phyloP scores from a whole-genome alignment of 2,797 vertebrate species.

The Pipistrellus pygmaeus region DNA sequence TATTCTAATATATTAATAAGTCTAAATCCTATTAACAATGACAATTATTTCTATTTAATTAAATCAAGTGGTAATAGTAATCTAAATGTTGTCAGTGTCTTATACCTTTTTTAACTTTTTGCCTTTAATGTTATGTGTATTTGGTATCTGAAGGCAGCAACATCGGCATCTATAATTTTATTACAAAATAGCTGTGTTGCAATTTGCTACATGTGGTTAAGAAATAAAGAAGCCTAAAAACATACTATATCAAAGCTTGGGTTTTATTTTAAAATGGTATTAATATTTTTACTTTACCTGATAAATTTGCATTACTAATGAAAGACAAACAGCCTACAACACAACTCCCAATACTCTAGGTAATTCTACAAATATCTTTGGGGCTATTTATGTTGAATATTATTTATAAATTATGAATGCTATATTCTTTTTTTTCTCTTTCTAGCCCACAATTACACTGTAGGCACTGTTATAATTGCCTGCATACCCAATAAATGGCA shows the following conservation, averaged over 20 bases:
- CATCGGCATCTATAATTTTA: not conserved
- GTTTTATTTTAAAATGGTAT: constrained; percentile 41
- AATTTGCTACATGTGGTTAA: not conserved
- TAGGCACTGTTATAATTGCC: constrained; percentile 63
- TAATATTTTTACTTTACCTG: constrained; percentile 21
- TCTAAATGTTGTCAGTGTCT: not conserved
- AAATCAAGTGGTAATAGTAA: not conserved
- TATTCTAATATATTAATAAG: not conserved
- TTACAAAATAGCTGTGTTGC: not conserved
- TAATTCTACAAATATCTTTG: constrained; percentile 76
- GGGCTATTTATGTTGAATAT: constrained; percentile 78
- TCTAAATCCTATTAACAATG: not conserved
- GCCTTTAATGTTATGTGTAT: not conserved
- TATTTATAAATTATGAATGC: constrained; percentile 75
- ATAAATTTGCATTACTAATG: constrained; percentile 71
- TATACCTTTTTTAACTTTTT: not conserved
- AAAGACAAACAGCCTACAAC: constrained; percentile 42
- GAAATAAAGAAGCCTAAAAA: not conserved
- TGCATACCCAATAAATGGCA: constrained; percentile 66
- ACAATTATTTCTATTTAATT: not conserved
- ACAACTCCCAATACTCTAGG: constrained; percentile 57
- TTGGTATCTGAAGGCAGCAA: not conserved
- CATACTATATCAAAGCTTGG: not conserved
- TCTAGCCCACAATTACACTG: constrained; percentile 67
- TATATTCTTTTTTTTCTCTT: constrained; percentile 69